Conservation (phyloP, 2,888 invertebrate genomes). For the Drosophila borborema region DNA sequence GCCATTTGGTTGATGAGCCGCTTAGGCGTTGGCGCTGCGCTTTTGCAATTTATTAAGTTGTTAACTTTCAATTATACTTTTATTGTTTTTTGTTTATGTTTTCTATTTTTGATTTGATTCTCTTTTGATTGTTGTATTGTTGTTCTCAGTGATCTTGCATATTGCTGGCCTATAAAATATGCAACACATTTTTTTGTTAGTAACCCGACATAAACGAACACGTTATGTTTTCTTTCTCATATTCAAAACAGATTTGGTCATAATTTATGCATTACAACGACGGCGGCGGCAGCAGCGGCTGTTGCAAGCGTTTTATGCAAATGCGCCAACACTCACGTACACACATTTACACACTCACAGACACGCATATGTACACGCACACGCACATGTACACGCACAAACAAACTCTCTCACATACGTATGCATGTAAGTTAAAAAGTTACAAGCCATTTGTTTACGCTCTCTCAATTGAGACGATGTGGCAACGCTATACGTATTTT, state of each 20-base stretch:
- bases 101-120: conserved; percentile 17
- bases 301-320: conserved; percentile 48
- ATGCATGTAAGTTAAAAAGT: conserved; percentile 54
- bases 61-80: conserved; percentile 6
- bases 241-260: conserved; percentile 30
- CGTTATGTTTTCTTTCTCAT: neutral
- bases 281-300: conserved; percentile 18
- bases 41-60: conserved; percentile 4
- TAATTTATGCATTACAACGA: conserved; percentile 46
- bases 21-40: conserved; percentile 37
- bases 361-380: conserved; percentile 7
- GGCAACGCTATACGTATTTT: conserved; percentile 54
- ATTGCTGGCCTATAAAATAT: conserved; percentile 46
- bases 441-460: conserved; percentile 73
- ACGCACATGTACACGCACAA: conserved; percentile 1
- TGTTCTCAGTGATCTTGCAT: conserved; percentile 19
- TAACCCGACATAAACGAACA: conserved; percentile 23
- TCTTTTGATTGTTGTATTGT: conserved; percentile 19
- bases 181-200: conserved; percentile 42
- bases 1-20: conserved; percentile 55
- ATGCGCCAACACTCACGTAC: conserved; percentile 49
- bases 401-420: conserved; percentile 16
- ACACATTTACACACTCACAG: conserved; percentile 3
- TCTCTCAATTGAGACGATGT: conserved; percentile 39
- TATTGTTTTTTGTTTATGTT: neutral